Base-by-base conservation (phyloP, 2,113 vertebrate species). In the Ondatra zibethicus region DNA sequence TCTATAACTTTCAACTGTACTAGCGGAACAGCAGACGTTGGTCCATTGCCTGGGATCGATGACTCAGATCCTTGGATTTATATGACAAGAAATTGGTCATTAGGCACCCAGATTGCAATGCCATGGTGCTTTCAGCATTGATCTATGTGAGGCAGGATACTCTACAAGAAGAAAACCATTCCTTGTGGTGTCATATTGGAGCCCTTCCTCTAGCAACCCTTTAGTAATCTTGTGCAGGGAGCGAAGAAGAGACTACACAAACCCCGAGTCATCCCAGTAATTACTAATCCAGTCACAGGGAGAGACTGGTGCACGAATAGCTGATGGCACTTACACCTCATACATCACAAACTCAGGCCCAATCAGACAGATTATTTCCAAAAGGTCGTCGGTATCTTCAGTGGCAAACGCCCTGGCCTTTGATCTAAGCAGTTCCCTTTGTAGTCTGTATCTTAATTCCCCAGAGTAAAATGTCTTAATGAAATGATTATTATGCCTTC, bases 401-500 rank as follows among this genome's bases (percentile, higher is more conserved):
- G 17, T 10, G 2, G 23, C 5, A 3, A 93, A 65, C 72, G 55
- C 27, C 19, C 17, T 85, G 14, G 2, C 29, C 95, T 68, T 45
- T 88, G 29, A n/a, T 11, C 68, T 5, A 63, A 75, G 47, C 42
- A 82, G 2, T 63, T 73, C 5, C 27, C 47, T 16, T 77, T 87
- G 52, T 78, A 13, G 19, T 68, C 25, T 78, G 68, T 11, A 36
- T 66, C 14, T 89, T 63, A 55, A 39, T 86, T 77, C 91, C 33
- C 73, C 65, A 14, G 94, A 42, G 65, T 77, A 77, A 36, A 89
- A 75, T 66, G 81, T n/a, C n/a, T 55, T 77, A 61, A 80, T 68
- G 3, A 91, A 94, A 86, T 77, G 0, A 50, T 87, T 94, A 50
- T 77, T 95, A n/a, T 89, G 29, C 68, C 27, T 86, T 81, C 27